These are phyloP conservation scores for Heterodera filipjevi DNA, from an alignment of 2,888 invertebrate genomes.

Conservation along the genomic window DNA sequence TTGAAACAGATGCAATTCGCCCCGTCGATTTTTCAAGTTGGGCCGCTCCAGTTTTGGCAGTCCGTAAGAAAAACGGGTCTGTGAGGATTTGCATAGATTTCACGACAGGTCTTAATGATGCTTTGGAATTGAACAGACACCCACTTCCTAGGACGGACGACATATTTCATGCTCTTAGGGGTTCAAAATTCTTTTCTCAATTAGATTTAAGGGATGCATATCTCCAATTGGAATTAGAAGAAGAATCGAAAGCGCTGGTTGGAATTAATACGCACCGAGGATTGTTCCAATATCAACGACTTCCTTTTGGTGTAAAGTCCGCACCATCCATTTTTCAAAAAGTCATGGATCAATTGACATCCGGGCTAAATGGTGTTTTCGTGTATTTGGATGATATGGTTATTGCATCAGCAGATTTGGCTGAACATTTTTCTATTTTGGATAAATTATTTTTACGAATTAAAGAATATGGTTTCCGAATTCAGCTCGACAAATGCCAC, in stretches of 20 bases:
- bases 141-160: constrained; percentile 49
- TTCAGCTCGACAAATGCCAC: constrained; percentile 27
- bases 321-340: too few species aligned
- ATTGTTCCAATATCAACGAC: too few species aligned
- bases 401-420: constrained; percentile 10
- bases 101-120: constrained; percentile 41
- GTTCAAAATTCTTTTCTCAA: constrained; percentile 42
- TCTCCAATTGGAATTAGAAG: constrained; percentile 43
- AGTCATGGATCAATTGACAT: constrained; percentile 45
- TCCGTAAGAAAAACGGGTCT: constrained; percentile 38
- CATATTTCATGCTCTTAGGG: constrained; percentile 41
- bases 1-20: constrained; percentile 32
- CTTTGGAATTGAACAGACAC: constrained; percentile 41
- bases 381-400: constrained; percentile 48
- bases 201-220: constrained; percentile 51
- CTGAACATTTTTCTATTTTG: neutral
- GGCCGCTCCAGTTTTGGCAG: constrained; percentile 48
- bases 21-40: constrained; percentile 38
- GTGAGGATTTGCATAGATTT: constrained; percentile 44
- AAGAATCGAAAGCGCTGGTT: constrained; percentile 33
- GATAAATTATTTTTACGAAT: neutral
- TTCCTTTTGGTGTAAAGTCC: too few species aligned
- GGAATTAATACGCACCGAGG: too few species aligned
- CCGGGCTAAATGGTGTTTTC: constrained; percentile 34
- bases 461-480: neutral